These are phyloP conservation scores for Macquaria australasica DNA, from an alignment of 2,113 vertebrate species.

Conservation along the genomic window DNA sequence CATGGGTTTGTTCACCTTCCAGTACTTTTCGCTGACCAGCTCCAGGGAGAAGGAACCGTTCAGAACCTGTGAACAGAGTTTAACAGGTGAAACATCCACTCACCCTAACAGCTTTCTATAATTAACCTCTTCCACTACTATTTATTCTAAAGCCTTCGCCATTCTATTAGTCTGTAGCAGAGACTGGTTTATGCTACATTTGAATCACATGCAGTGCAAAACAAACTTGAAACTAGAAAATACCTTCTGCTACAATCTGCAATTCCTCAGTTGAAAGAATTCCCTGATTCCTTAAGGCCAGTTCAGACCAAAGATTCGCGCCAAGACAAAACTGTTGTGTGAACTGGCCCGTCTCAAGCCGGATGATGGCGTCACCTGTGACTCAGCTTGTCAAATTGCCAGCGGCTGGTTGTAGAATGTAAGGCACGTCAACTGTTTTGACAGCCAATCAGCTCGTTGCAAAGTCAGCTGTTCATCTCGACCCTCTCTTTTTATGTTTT, in stretches of 20 bases:
- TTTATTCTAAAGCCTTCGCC: background rate
- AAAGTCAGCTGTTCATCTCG: too few relatives aligned
- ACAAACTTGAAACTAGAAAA: background rate
- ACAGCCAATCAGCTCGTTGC: too few relatives aligned
- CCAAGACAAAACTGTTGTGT: too few relatives aligned
- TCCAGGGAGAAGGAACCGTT: slow-evolving; percentile 99
- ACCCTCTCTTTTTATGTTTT: too few relatives aligned
- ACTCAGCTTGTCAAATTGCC: too few relatives aligned
- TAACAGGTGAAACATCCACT: background rate
- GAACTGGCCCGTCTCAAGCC: too few relatives aligned
- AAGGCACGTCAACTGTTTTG: too few relatives aligned
- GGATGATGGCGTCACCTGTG: too few relatives aligned
- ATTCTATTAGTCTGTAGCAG: background rate
- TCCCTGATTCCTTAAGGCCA: too few relatives aligned
- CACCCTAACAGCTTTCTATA: background rate
- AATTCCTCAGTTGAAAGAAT: background rate
- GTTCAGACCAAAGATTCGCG: too few relatives aligned
- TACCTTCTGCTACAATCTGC: background rate
- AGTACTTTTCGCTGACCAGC: slow-evolving; percentile 99
- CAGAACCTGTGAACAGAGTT: slow-evolving; percentile 87
- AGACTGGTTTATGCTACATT: background rate
- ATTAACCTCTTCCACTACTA: too few relatives aligned
- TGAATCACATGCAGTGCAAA: background rate
- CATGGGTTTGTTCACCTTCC: slow-evolving; percentile 99
- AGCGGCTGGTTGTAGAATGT: too few relatives aligned